Conservation (phyloP, 2,113 vertebrate genomes). For the Oreochromis aureus region DNA sequence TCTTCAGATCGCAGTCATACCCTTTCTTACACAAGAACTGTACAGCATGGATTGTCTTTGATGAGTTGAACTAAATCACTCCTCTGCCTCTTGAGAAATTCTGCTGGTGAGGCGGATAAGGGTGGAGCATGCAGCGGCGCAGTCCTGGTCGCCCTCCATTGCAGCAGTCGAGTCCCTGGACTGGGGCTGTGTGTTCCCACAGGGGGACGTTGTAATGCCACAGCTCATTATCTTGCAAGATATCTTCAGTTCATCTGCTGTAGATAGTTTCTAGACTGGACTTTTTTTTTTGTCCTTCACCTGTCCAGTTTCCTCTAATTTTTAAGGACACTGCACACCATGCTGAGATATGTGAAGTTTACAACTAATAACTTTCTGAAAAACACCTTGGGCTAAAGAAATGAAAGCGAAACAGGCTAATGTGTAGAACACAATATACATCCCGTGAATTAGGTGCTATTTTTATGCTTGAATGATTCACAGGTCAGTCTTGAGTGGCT, state of each 20-base stretch:
- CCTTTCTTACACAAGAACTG: constrained; percentile 3
- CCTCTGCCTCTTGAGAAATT: constrained; percentile 11
- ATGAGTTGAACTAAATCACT: constrained; percentile 3
- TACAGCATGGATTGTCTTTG: constrained; percentile 3
- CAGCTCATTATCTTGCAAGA: constrained; percentile 27
- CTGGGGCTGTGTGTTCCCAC: neutral
- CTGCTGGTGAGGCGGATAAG: neutral
- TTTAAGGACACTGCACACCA: too few relatives aligned
- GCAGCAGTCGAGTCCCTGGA: neutral
- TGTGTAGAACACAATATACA: too few relatives aligned
- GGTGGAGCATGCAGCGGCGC: neutral
- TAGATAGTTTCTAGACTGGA: neutral
- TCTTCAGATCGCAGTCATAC: neutral
- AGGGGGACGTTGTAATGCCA: neutral
- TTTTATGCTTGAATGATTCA: neutral
- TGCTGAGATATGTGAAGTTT: neutral
- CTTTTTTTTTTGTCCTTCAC: too few relatives aligned
- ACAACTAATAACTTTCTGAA: neutral
- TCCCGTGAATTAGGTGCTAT: too few relatives aligned
- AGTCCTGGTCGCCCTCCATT: neutral
- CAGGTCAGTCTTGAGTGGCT: neutral
- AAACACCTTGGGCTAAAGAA: neutral
- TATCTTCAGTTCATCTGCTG: neutral
- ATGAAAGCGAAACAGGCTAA: too few relatives aligned
- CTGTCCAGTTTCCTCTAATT: too few relatives aligned